Evolutionary conservation across 2,888 invertebrate genomes (phyloP), one percentile per base, ranked within the genome.

Genomic region (Chesias legatella): DNA sequence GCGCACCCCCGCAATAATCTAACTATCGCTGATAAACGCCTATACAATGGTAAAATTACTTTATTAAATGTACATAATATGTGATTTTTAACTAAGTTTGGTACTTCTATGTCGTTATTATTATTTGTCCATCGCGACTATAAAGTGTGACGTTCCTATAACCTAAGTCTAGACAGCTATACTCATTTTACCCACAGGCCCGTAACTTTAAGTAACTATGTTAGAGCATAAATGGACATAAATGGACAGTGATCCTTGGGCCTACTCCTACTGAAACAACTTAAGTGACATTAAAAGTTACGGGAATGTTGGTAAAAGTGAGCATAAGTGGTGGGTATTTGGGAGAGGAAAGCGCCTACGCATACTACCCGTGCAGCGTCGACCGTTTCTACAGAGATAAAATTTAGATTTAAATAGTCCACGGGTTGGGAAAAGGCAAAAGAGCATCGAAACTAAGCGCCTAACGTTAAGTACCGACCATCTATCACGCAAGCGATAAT

Each of bases 21-120:
- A 79, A 73, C 83, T 82, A 81, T 74, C 78, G 43, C 68, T 73
- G 78, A 78, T 77, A 79, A 77, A 79, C 75, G 73, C 77, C 88
- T 88, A 86, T 86, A 88, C 88, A 88, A 83, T 88, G 86, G 85
- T 88, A 85, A 84, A 82, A 81, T 74, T 72, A 78, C 78, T 77
- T 82, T 75, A 78, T 83, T 83, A 82, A 86, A 88, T 86, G 74
- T 88, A 88, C 88, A 88, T 82, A 84, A 82, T 83, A 83, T 76
- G 85, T 81, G 80, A 83, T 77, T 72, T n/a, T 81, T 85, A 88
- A 79, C 88, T 85, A 86, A 79, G 85, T 86, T 86, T 86, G 86
- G 88, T 86, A 86, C 82, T 84, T 83, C 80, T 84, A 85, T 82
- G 76, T 71, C 62, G 67, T 72, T 70, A 63, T 67, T 67, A 66